Base-by-base conservation (phyloP, 2,888 invertebrate species). In the Melolontha melolontha region DNA sequence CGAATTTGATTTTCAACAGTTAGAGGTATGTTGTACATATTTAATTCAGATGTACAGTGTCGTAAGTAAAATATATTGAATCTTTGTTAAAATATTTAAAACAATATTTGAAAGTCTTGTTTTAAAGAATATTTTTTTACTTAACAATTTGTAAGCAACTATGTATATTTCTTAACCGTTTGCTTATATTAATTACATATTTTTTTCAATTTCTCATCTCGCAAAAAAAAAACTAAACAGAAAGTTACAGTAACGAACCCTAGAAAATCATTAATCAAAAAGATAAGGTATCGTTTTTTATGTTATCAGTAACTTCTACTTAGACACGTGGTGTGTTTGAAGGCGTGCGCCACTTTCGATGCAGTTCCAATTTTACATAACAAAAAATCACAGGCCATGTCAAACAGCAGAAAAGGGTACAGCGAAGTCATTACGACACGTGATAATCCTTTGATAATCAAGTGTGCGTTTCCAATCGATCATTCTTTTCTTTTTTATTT, bases 381-480 rank as follows among this genome's bases (percentile, higher is more conserved):
- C 71, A 71, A 73, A 72, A 72, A 71, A 70, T 62, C 14, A 62
- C 34, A 63, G 67, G 17, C 40, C 16, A 17, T 39, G 39, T 34
- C 42, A 62, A 62, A 47, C 59, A 16, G 34, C 34, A 49, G 11
- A 34, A 62, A 62, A 62, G 59, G 59, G 59, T 62, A 62, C 42
- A 52, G 55, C 66, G 71, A 69, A 73, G 68, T 75, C 77, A 76
- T 78, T 79, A 78, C 73, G 74, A 72, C 73, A 75, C 70, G 73
- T 74, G 79, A 80, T 81, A 81, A 81, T 81, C 81, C 82, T 81
- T 22, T 82, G 78, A 75, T 80, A 80, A 82, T 82, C 80, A 79
- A 81, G 82, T 80, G 76, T 75, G 79, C 81, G 80, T 81, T 76
- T 72, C 81, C 79, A 81, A 82, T 82, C 82, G 78, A 82, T 82